Evolutionary conservation across 2,113 vertebrate genomes (phyloP).

Genomic region (Poicephalus gulielmi): DNA sequence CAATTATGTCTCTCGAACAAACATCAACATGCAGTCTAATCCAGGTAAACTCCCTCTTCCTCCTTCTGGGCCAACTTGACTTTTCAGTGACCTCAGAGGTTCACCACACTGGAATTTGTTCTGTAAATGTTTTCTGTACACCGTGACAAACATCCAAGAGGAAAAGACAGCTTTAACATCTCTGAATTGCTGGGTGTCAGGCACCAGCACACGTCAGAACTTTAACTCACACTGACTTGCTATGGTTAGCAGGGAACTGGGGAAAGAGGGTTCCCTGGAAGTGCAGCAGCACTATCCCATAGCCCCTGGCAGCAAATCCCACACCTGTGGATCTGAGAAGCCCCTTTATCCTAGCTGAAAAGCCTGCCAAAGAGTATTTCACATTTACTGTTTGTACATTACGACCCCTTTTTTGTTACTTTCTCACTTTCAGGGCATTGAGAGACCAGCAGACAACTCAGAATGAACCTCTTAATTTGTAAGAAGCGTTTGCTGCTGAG

Average conservation of each 20-base stretch:
- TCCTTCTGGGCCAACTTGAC: neutral
- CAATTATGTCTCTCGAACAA: slow-evolving; percentile 87
- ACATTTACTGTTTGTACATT: neutral
- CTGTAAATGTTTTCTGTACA: slow-evolving; percentile 23
- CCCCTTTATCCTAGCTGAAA: neutral
- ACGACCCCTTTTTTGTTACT: neutral
- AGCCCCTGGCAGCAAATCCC: neutral
- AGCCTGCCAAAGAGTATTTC: neutral
- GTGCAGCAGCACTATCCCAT: neutral
- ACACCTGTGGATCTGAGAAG: neutral
- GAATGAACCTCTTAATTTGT: neutral
- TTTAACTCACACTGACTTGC: neutral
- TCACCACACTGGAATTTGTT: neutral
- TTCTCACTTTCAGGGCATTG: neutral
- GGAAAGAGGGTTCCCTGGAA: neutral
- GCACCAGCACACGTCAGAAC: neutral
- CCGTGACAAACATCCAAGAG: neutral
- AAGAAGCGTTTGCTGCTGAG: neutral
- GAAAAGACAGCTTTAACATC: neutral
- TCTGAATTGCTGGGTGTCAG: neutral
- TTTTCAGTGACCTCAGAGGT: slow-evolving; percentile 8
- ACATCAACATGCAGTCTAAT: slow-evolving; percentile 93
- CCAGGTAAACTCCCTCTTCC: slow-evolving; percentile 80
- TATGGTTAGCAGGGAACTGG: neutral
- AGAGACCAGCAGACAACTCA: neutral